Evolutionary conservation across 2,888 invertebrate genomes (phyloP), one percentile per base, ranked within the genome.

Genomic region (Agelastica alni): DNA sequence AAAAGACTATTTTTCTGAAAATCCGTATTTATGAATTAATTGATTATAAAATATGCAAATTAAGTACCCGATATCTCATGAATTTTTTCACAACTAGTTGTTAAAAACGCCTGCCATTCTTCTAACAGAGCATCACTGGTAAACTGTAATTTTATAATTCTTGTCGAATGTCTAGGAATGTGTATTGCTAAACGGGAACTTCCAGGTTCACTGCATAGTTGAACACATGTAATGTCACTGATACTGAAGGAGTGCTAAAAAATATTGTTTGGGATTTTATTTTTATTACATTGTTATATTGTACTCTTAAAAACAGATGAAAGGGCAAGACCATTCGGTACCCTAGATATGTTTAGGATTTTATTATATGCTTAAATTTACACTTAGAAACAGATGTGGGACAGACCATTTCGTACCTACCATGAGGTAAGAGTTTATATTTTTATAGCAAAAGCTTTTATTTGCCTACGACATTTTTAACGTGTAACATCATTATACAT

Each of bases 71-170:
- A 56, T 36, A 68, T 65, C 28, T 70, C 61, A 31, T 72, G 71
- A 12, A 76, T 61, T 63, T 71, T 67, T 51, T 66, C 68, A 56
- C 71, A 77, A 75, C 81, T 81, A 60, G 86, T 87, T 9, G 88
- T 86, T 64, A 93, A 81, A 71, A 91, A 86, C 56, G 87, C 85
- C 51, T 93, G 83, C 94, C 94, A 94, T 71, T 94, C 93, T 76
- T 93, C 93, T 78, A 92, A 84, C 76, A 92, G 90, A 58, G 87
- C 85, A 77, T 94, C 93, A 62, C 89, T 87, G 46, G 83, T 80
- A 72, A 93, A 93, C 70, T 91, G 88, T 53, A 94, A 78, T 72
- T 86, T 85, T 32, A 92, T 81, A 4, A 87, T 83, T 51, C 76
- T 70, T 55, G 80, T 81, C 56, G 77, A 78, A 61, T 85, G 81